Conservation (phyloP, 2,113 vertebrate species). For the Ranitomeya variabilis region DNA sequence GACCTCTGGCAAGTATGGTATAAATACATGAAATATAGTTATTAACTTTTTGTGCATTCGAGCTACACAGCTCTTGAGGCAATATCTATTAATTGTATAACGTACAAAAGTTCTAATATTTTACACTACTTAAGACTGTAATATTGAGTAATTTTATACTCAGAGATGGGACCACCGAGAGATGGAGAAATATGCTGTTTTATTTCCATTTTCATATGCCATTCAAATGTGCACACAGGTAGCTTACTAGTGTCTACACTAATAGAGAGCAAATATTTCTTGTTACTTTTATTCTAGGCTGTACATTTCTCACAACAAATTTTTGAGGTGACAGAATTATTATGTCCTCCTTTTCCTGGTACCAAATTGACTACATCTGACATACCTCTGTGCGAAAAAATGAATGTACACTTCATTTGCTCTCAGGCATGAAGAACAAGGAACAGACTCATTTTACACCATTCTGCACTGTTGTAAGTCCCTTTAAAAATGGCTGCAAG, state of each 20-base stretch:
- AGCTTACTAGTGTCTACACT: background rate
- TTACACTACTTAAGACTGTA: background rate
- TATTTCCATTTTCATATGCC: background rate
- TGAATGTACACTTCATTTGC: slow-evolving; percentile 47
- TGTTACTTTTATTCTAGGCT: slow-evolving; percentile 20
- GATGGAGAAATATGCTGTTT: background rate
- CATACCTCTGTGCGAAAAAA: slow-evolving; percentile 48
- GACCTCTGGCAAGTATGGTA: too few species aligned
- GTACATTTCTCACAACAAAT: slow-evolving; percentile 32
- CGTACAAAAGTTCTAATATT: background rate
- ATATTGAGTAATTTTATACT: too few species aligned
- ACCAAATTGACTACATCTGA: slow-evolving; percentile 40
- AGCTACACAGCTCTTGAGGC: too few species aligned
- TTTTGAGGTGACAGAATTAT: slow-evolving; percentile 39
- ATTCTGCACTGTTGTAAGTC: slow-evolving; percentile 37
- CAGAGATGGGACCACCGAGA: background rate
- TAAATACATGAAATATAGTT: too few species aligned
- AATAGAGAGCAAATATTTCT: slow-evolving; percentile 11
- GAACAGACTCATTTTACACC: slow-evolving; percentile 45
- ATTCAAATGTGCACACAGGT: background rate
- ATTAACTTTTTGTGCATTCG: too few species aligned
- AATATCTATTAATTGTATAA: background rate
- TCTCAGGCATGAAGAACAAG: slow-evolving; percentile 44
- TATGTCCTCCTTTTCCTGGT: slow-evolving; percentile 33
- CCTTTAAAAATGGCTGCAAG: slow-evolving; percentile 46